Conservation (phyloP, 2,113 vertebrate genomes). For the Salvelinus sp. region DNA sequence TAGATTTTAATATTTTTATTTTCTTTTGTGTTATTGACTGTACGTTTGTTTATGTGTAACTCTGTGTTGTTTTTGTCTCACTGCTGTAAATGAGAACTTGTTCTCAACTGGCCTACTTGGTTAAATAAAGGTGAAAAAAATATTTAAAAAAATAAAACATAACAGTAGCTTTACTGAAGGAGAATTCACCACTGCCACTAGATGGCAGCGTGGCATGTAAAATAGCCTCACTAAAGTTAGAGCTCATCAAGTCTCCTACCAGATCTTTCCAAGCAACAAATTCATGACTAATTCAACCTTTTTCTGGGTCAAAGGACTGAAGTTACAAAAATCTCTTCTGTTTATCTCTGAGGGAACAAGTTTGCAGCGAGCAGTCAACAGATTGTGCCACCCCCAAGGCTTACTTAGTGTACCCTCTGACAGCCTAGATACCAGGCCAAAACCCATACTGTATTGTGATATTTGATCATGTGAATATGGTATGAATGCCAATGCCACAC, state of each 20-base stretch:
- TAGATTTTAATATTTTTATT: no score
- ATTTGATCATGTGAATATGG: background rate
- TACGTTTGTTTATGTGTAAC: no score
- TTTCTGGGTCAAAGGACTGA: conserved; percentile 42
- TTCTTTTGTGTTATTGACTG: no score
- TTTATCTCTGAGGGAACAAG: background rate
- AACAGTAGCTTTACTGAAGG: background rate
- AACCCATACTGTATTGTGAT: no score
- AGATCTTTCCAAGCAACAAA: conserved; percentile 4
- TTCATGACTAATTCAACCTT: conserved; percentile 27
- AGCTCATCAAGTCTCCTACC: background rate
- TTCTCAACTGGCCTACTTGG: no score
- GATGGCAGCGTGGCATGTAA: conserved; percentile 50
- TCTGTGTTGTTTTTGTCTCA: no score
- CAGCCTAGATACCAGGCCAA: no score
- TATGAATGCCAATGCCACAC: background rate
- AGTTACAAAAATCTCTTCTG: conserved; percentile 30
- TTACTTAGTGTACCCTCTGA: no score
- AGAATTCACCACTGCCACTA: conserved; percentile 41
- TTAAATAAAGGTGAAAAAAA: no score
- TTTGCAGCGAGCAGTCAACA: background rate
- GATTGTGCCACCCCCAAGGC: conserved; percentile 6
- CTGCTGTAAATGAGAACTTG: no score
- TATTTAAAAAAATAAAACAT: no score
- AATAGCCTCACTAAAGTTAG: no score